These are phyloP conservation scores for Plebejus melissa DNA, from an alignment of 2,888 invertebrate species.

Conservation along the genomic window DNA sequence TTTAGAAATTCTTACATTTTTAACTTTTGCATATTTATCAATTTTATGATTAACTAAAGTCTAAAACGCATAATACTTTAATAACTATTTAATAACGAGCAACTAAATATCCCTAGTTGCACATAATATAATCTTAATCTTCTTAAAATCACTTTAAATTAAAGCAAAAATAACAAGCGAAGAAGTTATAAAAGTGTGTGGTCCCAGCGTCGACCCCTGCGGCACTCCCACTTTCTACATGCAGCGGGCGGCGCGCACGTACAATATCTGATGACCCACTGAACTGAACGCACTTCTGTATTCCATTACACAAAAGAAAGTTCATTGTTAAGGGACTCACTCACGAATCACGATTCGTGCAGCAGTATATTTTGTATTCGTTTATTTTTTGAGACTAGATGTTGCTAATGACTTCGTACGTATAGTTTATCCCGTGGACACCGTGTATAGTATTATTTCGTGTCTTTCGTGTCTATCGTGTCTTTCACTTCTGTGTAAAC, in stretches of 20 bases:
- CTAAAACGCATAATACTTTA: too few relatives aligned
- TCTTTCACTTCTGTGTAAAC: too few relatives aligned
- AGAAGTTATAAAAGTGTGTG: not conserved
- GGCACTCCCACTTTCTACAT: constrained; percentile 7
- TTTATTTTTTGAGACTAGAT: not conserved
- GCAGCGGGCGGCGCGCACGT: not conserved
- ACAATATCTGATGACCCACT: constrained; percentile 9
- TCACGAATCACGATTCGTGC: not conserved
- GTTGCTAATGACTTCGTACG: not conserved
- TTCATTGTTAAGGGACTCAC: not conserved
- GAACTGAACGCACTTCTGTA: constrained; percentile 6
- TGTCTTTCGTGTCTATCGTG: too few relatives aligned
- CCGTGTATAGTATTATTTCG: too few relatives aligned
- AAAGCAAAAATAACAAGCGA: not conserved
- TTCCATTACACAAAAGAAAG: constrained; percentile 1
- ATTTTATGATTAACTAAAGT: too few relatives aligned
- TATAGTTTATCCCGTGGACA: too few relatives aligned
- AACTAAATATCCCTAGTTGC: too few relatives aligned
- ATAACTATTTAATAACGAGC: too few relatives aligned
- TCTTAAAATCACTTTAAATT: not conserved
- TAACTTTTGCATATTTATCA: too few relatives aligned
- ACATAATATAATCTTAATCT: not conserved
- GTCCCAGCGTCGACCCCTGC: not conserved
- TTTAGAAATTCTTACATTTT: too few relatives aligned
- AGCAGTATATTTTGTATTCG: not conserved